These are phyloP conservation scores for Choloepus hoffmanni DNA, from an alignment of 2,113 vertebrate genomes.

Conservation along the genomic window DNA sequence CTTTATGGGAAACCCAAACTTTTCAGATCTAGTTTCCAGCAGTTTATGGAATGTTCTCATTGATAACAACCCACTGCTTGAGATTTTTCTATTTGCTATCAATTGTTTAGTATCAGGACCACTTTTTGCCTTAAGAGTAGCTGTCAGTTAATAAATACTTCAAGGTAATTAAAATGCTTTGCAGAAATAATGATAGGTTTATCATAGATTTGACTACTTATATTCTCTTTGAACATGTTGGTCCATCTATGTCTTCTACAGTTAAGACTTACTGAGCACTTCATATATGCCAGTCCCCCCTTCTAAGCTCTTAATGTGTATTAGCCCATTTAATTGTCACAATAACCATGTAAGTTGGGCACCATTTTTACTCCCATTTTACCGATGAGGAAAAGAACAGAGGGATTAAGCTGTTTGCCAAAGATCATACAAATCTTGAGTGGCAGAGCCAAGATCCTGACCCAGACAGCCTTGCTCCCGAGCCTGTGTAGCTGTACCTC, in stretches of 20 bases:
- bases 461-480: neutral
- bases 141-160: neutral
- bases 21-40: neutral
- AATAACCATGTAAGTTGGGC: neutral
- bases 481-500: neutral
- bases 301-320: neutral
- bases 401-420: neutral
- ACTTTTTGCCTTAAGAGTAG: neutral
- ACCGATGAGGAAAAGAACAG: neutral
- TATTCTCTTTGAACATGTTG: neutral
- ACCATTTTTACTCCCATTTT: neutral
- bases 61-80: neutral
- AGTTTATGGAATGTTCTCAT: neutral
- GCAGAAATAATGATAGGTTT: neutral
- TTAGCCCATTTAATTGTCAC: neutral
- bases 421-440: neutral
- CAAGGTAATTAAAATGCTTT: neutral
- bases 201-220: neutral
- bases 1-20: neutral
- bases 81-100: neutral
- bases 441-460: neutral
- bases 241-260: neutral
- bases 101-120: neutral
- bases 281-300: neutral
- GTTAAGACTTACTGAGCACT: neutral